A percentile compares a stretch with the other conserved stretches of the same genome.
These are phyloP conservation scores for Auanema freiburgensis DNA, from an alignment of 2,888 invertebrate genomes.

Conservation along the genomic window DNA sequence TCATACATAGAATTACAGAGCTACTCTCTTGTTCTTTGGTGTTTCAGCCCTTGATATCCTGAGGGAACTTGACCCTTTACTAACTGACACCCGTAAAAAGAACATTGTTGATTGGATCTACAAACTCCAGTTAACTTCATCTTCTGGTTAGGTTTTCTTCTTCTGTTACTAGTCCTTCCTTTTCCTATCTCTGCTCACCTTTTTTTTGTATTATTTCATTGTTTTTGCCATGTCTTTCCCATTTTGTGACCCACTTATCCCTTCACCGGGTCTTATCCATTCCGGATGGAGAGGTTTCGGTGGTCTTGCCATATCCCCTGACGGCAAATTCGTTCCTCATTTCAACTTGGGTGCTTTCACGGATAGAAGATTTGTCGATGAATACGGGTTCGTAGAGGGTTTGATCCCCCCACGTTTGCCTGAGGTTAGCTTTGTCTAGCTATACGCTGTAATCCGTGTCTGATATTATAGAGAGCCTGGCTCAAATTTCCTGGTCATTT, in stretches of 20 bases:
- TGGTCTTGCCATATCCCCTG: no score
- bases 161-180: background rate
- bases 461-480: no score
- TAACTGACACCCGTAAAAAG: slow-evolving; percentile 70
- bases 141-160: slow-evolving; percentile 15
- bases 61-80: slow-evolving; percentile 74
- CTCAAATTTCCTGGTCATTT: no score
- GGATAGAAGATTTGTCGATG: no score
- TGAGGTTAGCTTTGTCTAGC: no score
- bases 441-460: no score
- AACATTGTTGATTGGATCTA: slow-evolving; percentile 89
- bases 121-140: slow-evolving; percentile 72
- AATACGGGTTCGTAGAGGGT: no score
- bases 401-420: no score
- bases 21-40: slow-evolving; percentile 75
- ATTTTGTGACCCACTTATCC: slow-evolving; percentile 10
- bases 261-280: no score
- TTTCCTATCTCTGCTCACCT: background rate
- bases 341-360: no score
- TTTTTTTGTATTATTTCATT: background rate
- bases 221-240: background rate
- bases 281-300: no score
- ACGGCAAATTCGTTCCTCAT: no score
- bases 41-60: slow-evolving; percentile 87
- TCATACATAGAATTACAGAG: slow-evolving; percentile 29